phyloP scores from a whole-genome alignment of 1,140 invertebrate genomes.

The Oncopeltus fasciatus region DNA sequence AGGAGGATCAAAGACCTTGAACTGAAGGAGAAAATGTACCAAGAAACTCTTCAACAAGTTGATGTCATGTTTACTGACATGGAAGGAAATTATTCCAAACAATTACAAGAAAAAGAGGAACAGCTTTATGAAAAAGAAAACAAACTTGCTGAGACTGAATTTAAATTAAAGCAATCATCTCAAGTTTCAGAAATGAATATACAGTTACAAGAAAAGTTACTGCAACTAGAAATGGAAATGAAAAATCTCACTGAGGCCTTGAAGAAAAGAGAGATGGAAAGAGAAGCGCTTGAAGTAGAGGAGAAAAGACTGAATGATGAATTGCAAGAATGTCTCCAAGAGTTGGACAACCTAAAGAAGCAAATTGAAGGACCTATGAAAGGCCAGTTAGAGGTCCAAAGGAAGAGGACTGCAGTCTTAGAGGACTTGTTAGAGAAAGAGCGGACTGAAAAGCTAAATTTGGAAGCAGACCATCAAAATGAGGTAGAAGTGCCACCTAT shows the following conservation, averaged over 20 bases:
- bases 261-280: slow-evolving; percentile 22
- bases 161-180: slow-evolving; percentile 10
- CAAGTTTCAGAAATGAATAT: neutral
- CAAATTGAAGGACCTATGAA: slow-evolving; percentile 15
- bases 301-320: slow-evolving; percentile 20
- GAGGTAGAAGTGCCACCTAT: too few species aligned
- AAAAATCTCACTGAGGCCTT: slow-evolving; percentile 15
- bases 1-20: slow-evolving; percentile 27
- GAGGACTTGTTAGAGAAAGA: slow-evolving; percentile 14
- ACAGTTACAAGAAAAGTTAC: slow-evolving; percentile 15
- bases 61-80: slow-evolving; percentile 57
- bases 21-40: slow-evolving; percentile 42
- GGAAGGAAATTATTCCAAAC: slow-evolving; percentile 44
- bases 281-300: slow-evolving; percentile 15
- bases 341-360: slow-evolving; percentile 18
- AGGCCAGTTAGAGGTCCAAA: slow-evolving; percentile 18
- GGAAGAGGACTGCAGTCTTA: slow-evolving; percentile 16
- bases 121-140: slow-evolving; percentile 25
- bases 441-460: neutral
- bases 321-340: slow-evolving; percentile 16
- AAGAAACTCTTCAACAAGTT: slow-evolving; percentile 55
- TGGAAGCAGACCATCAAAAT: slow-evolving; percentile 6
- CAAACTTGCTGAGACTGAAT: slow-evolving; percentile 15
- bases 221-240: slow-evolving; percentile 10
- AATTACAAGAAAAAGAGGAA: slow-evolving; percentile 28